Base-by-base conservation (phyloP, 35 echinoderm and acorn worm genomes). In the Acanthaster planci region DNA sequence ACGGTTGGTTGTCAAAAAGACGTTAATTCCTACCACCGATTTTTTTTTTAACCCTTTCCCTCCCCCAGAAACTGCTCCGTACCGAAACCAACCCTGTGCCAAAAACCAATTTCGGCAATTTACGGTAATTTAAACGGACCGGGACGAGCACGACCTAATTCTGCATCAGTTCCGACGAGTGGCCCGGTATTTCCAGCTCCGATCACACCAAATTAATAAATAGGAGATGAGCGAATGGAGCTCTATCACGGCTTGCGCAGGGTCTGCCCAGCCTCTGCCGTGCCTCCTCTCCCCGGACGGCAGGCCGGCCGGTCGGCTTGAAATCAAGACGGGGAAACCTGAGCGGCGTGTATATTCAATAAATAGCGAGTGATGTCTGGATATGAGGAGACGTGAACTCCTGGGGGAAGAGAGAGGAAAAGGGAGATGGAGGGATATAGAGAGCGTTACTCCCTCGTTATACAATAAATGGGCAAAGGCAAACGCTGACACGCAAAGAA, bases 21-120 rank as follows among this genome's bases (percentile, higher is more conserved):
- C 12, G 42, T 47, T 47, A 47, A 47, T 12, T 47, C 12, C 4
- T 47, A 47, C 42, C 42, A 47, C 42, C 12, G 42, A 47, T 4
- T 6, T 47, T 47, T 47, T 47, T 47, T 47, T 47, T 6, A 47
- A 6, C 12, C 12, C 12, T 47, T 47, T 47, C 42, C 12, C 42
- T 47, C 42, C 12, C 42, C 42, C 42, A 6, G 42, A 47, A 47
- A 4, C 42, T 47, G 42, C 42, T 47, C 42, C 42, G 4, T 47
- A 4, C 42, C 42, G 42, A 72, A 72, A 19, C 64, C n/a, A 7
- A 72, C 7, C 64, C 22, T 26, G 23, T 26, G 0, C 26, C 26
- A 26, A 26, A 72, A 72, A 72, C 64, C 64, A 72, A 72, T 72
- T 72, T 72, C 64, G 64, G 29, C 64, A 72, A 72, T 72, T 72